A percentile compares a stretch with the other conserved stretches of the same genome.
Conservation (phyloP, 37 sponge, comb jelly and placozoan species). For the Haliclona indistincta region DNA sequence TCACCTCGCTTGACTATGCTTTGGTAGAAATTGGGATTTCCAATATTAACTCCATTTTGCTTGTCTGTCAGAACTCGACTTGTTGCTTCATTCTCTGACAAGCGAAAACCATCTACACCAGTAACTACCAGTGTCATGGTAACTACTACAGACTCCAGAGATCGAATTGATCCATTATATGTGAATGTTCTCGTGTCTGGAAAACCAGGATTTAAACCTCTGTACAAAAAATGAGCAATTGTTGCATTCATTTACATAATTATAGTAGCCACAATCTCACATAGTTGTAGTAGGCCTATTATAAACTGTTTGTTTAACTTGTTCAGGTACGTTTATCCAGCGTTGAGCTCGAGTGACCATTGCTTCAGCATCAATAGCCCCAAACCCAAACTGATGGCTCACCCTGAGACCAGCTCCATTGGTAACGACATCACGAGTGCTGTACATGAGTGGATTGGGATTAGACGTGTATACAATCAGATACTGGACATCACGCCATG, state of each 20-base stretch:
- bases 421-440: slow-evolving; percentile 39
- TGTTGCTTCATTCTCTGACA: too few species aligned
- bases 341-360: slow-evolving; percentile 79
- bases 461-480: slow-evolving; percentile 71
- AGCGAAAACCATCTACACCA: too few species aligned
- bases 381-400: slow-evolving; percentile 87
- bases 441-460: neutral
- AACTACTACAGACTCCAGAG: neutral
- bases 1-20: neutral
- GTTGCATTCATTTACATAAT: too few species aligned
- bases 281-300: too few species aligned
- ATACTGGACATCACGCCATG: slow-evolving; percentile 92
- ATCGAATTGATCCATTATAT: neutral
- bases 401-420: slow-evolving; percentile 77
- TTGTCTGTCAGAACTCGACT: too few species aligned
- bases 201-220: too few species aligned
- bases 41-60: too few species aligned
- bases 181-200: too few species aligned
- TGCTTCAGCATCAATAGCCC: slow-evolving; percentile 81
- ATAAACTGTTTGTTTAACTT: too few species aligned
- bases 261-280: too few species aligned
- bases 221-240: too few species aligned
- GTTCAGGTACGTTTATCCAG: slow-evolving; percentile 76
- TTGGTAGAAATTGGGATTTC: neutral
- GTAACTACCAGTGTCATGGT: too few species aligned